phyloP scores from a whole-genome alignment of 2,888 invertebrate genomes.

The Mesochorus sp. region DNA sequence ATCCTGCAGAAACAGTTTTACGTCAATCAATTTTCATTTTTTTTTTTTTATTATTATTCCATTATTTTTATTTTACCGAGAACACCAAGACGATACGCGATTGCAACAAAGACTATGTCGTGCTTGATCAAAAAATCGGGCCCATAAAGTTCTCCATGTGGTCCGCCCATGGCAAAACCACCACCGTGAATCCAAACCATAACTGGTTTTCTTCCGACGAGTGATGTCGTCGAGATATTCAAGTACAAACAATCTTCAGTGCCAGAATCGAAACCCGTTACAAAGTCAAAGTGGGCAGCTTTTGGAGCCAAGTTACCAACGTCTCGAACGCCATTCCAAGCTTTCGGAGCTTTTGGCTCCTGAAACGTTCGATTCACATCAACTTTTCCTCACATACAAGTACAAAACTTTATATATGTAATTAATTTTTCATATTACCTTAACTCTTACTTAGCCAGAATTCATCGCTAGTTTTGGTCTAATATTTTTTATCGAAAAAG shows the following conservation, averaged over 20 bases:
- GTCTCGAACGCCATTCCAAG: conserved; percentile 65
- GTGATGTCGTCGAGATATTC: conserved; percentile 63
- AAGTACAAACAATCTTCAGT: conserved; percentile 69
- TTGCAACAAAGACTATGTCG: conserved; percentile 65
- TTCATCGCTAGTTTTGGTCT: no score
- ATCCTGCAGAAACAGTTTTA: conserved; percentile 47
- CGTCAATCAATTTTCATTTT: neutral
- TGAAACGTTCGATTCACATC: conserved; percentile 1
- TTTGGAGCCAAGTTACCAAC: conserved; percentile 9
- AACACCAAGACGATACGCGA: conserved; percentile 67
- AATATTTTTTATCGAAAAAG: no score
- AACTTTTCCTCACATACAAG: no score
- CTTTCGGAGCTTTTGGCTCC: conserved; percentile 65
- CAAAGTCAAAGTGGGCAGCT: conserved; percentile 26
- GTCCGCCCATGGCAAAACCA: conserved; percentile 61
- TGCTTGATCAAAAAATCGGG: conserved; percentile 68
- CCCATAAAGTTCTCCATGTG: conserved; percentile 46
- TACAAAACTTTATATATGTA: no score
- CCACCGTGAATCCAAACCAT: conserved; percentile 72
- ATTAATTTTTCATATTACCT: no score
- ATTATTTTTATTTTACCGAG: conserved; percentile 64
- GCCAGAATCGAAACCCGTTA: conserved; percentile 27
- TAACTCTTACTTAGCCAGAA: no score
- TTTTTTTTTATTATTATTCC: no score
- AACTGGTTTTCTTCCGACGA: conserved; percentile 63